Evolutionary conservation across 2,888 invertebrate species (phyloP).

Genomic region (Octodonta nipae): DNA sequence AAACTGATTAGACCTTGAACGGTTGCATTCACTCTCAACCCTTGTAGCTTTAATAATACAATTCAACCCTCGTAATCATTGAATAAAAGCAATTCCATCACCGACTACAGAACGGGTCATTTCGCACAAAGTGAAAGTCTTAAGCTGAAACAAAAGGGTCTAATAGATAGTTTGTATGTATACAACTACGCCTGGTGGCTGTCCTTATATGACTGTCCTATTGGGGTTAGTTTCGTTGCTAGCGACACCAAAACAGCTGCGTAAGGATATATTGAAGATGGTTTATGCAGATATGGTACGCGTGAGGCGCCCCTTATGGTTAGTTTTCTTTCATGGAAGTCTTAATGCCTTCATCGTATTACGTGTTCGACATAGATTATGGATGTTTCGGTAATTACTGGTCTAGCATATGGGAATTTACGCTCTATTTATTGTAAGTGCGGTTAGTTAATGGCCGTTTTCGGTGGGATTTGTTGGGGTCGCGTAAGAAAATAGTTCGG

Average conservation of each 20-base stretch:
- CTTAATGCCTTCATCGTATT: constrained; percentile 37
- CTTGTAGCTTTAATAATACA: too few species aligned
- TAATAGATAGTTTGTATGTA: constrained; percentile 35
- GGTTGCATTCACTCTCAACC: too few species aligned
- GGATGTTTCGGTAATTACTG: constrained; percentile 35
- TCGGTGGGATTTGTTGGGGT: too few species aligned
- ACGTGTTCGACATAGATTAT: constrained; percentile 38
- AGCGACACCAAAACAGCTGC: constrained; percentile 29
- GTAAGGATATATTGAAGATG: constrained; percentile 31
- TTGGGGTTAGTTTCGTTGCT: constrained; percentile 23
- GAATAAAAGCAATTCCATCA: too few species aligned
- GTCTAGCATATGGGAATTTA: constrained; percentile 35
- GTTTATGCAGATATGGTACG: constrained; percentile 36
- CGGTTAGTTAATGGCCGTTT: too few species aligned
- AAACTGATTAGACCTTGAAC: too few species aligned
- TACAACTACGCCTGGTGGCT: constrained; percentile 21
- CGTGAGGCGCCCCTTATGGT: constrained; percentile 28
- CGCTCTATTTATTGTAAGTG: too few species aligned
- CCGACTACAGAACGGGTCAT: too few species aligned
- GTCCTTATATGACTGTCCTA: constrained; percentile 5
- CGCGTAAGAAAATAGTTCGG: too few species aligned
- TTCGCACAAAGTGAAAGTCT: too few species aligned
- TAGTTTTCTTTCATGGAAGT: constrained; percentile 34
- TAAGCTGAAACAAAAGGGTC: constrained; percentile 33
- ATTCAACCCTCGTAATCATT: too few species aligned